phyloP scores from a whole-genome alignment of 2,113 vertebrate species.

The Neomonachus schauinslandi region DNA sequence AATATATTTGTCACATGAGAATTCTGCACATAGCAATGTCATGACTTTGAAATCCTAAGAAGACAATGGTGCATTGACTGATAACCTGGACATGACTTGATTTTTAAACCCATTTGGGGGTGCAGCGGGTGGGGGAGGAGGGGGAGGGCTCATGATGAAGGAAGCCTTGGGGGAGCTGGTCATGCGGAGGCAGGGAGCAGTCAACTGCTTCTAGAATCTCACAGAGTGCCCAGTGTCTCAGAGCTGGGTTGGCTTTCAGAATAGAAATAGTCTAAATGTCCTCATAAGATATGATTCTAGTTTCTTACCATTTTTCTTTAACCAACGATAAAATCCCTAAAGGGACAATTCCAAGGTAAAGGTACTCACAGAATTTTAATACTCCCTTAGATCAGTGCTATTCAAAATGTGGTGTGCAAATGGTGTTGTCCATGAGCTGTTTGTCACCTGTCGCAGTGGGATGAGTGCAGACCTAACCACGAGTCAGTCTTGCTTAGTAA shows the following conservation, averaged over 20 bases:
- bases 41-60: not conserved
- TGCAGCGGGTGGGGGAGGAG: rapidly evolving
- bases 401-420: not conserved
- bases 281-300: not conserved
- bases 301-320: constrained; percentile 12
- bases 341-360: not conserved
- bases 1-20: constrained; percentile 41
- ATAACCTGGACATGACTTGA: constrained; percentile 10
- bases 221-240: not conserved
- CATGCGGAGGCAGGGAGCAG: not conserved
- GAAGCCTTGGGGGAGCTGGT: not conserved
- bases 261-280: not conserved
- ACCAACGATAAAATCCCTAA: not conserved
- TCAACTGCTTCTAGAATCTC: not conserved
- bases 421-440: not conserved
- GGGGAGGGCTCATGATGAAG: not conserved
- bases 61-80: constrained; percentile 52
- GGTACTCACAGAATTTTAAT: not conserved
- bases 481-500: not conserved
- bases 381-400: not conserved
- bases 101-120: not conserved
- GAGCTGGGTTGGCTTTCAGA: not conserved
- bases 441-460: not conserved
- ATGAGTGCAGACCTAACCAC: not conserved
- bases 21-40: not conserved